Base-by-base conservation (phyloP, 2,113 vertebrate species). In the Montifringilla adamsi region DNA sequence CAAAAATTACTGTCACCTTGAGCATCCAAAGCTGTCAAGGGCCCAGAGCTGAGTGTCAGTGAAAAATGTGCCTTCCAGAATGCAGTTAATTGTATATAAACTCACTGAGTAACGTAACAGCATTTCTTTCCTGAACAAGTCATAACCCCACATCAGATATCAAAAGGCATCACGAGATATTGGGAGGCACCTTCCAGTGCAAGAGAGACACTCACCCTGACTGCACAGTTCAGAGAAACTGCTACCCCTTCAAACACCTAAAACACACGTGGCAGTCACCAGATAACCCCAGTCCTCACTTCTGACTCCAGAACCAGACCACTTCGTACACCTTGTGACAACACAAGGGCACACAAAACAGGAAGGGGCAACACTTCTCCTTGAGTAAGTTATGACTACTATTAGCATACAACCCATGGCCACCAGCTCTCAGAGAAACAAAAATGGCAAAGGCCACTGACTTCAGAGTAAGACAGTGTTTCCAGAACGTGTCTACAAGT, bases 201-300 rank as follows among this genome's bases (percentile, higher is more conserved):
- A 4, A 56, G 33, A 68, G n/a, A 78, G 49, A 60, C 5, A 3
- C 7, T 69, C 59, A 18, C 28, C 15, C 47, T 9, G 7, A 35
- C 68, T 11, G 6, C 2, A 41, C 19, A 49, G 11, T 16, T 31
- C 77, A 62, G 43, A 84, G 50, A 74, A 81, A 62, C 28, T 1
- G 1, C 21, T 33, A 7, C 53, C 53, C 30, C 35, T 87, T 56
- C 63, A 46, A 68, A 73, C 26, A 60, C 22, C 53, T 31, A 18
- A n/a, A 84, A 19, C 35, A 44, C 49, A 24, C 0, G 1, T 0
- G 0, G 59, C 64, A 90, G 27, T 28, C 64, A 73, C 35, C 21
- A 4, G 0, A 5, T 7, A 70, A n/a, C 33, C 44, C 35, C 3
- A 1, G 37, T 28, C 20, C 72, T 35, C 17, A 6, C 55, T 81